These are phyloP conservation scores for Papilio elwesi DNA, from an alignment of 2,888 invertebrate species.

Conservation along the genomic window DNA sequence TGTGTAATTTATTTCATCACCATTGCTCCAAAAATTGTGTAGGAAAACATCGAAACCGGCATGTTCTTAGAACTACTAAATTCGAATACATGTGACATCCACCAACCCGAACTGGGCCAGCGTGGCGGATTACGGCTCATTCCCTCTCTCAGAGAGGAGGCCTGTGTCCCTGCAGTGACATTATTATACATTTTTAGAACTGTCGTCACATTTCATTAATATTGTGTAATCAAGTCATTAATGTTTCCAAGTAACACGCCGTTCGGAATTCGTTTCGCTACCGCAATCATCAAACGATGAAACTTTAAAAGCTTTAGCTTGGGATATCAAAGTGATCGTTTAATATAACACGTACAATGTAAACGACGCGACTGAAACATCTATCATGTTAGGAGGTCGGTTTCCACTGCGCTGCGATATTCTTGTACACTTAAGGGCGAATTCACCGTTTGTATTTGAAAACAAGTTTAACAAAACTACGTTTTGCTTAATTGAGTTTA, in stretches of 20 bases:
- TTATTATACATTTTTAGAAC: neutral
- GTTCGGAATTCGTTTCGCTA: neutral
- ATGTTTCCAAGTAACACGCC: neutral
- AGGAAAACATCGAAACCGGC: no score
- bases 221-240: neutral
- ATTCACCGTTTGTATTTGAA: no score
- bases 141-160: no score
- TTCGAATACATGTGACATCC: no score
- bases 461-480: no score
- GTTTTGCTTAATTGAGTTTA: no score
- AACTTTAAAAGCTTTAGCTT: neutral
- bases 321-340: neutral
- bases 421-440: neutral
- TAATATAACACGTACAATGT: neutral
- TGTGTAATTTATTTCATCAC: no score
- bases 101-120: no score
- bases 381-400: neutral
- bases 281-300: neutral
- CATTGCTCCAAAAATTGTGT: no score
- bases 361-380: neutral
- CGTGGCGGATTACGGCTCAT: no score
- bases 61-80: no score
- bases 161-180: no score
- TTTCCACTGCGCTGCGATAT: neutral
- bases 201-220: neutral